phyloP scores from a whole-genome alignment of 2,113 vertebrate genomes.

The Ranitomeya variabilis region DNA sequence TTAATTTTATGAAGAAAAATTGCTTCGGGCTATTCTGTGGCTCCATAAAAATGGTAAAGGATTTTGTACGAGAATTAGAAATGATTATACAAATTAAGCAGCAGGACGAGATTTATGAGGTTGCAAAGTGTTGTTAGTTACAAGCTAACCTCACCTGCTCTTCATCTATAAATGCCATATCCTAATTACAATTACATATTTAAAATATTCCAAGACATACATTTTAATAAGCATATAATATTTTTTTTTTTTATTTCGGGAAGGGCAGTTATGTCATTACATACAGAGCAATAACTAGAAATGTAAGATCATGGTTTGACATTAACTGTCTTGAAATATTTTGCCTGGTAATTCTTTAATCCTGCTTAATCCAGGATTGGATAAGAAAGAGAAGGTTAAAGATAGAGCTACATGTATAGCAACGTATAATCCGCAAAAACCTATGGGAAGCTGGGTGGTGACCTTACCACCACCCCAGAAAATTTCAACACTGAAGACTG shows the following conservation, averaged over 20 bases:
- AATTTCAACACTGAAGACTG: too few relatives aligned
- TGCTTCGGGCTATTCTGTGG: constrained; percentile 34
- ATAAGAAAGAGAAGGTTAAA: too few relatives aligned
- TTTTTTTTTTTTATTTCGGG: neutral
- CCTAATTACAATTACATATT: neutral
- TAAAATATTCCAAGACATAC: neutral
- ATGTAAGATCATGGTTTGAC: too few relatives aligned
- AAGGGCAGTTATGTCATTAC: neutral
- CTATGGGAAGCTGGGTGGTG: too few relatives aligned
- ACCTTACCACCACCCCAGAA: too few relatives aligned
- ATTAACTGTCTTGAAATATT: too few relatives aligned
- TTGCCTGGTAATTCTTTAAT: too few relatives aligned
- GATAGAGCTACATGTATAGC: too few relatives aligned
- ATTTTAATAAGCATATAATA: neutral
- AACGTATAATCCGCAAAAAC: too few relatives aligned
- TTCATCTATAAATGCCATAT: neutral
- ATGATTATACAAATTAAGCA: constrained; percentile 41
- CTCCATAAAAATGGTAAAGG: constrained; percentile 43
- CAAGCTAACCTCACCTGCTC: constrained; percentile 23
- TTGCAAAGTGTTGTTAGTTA: constrained; percentile 23
- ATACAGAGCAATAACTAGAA: neutral
- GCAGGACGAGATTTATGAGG: constrained; percentile 29
- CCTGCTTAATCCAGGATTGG: too few relatives aligned
- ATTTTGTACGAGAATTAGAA: constrained; percentile 40
- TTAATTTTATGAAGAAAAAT: constrained; percentile 58